A percentile compares a stretch with the other conserved stretches of the same genome.
phyloP scores from a whole-genome alignment of 2,888 invertebrate species.

The Habrosyne pyritoides region DNA sequence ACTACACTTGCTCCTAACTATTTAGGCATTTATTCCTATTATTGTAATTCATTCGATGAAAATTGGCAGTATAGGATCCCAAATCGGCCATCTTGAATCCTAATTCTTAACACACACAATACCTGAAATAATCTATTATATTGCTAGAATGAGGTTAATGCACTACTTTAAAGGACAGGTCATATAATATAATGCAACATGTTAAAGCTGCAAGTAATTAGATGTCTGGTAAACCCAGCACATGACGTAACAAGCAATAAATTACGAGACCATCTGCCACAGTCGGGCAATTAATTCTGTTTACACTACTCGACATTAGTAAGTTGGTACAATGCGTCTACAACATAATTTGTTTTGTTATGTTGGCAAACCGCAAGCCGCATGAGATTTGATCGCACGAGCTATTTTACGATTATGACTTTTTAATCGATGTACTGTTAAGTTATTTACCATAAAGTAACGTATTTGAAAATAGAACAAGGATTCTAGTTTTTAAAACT shows the following conservation, averaged over 20 bases:
- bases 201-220: background rate
- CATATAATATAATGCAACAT: background rate
- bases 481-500: too few relatives aligned
- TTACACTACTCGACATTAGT: constrained; percentile 18
- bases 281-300: constrained; percentile 34
- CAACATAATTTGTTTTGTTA: background rate
- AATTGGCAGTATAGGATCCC: too few relatives aligned
- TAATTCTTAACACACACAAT: background rate
- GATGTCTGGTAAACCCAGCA: constrained; percentile 13
- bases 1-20: too few relatives aligned
- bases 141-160: background rate
- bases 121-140: background rate
- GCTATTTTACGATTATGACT: background rate
- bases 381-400: background rate
- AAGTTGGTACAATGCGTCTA: constrained; percentile 3
- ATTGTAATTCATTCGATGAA: too few relatives aligned
- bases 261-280: constrained; percentile 27
- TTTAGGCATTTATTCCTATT: too few relatives aligned
- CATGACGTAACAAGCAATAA: constrained; percentile 25
- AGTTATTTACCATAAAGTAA: background rate
- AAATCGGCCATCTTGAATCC: too few relatives aligned
- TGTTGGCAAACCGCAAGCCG: background rate
- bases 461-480: too few relatives aligned
- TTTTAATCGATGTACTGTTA: background rate
- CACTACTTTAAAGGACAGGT: background rate